phyloP scores from a whole-genome alignment of 1,140 invertebrate genomes.

The Trichonephila inaurata region DNA sequence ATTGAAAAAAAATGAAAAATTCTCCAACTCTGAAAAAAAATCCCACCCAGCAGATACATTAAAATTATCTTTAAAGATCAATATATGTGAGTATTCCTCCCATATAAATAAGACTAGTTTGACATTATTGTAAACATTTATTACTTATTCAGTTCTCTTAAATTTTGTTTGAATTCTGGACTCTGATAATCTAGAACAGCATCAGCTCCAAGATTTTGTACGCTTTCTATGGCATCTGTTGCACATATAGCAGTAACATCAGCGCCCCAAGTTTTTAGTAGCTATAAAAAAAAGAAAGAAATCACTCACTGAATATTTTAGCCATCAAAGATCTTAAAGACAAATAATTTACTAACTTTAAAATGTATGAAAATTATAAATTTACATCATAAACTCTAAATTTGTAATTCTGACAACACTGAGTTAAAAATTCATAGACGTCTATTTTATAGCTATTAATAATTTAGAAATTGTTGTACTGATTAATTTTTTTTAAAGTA shows the following conservation, averaged over 20 bases:
- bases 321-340: too few relatives aligned
- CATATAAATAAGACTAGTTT: too few relatives aligned
- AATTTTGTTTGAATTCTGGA: constrained; percentile 65
- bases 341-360: too few relatives aligned
- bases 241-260: constrained; percentile 89
- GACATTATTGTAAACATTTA: neutral
- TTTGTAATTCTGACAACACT: too few relatives aligned
- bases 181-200: constrained; percentile 90
- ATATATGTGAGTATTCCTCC: too few relatives aligned
- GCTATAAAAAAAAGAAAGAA: constrained; percentile 77
- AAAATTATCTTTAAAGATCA: neutral
- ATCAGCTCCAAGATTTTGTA: constrained; percentile 87
- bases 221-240: constrained; percentile 86
- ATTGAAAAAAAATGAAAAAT: neutral
- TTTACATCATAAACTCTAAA: too few relatives aligned
- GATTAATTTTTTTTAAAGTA: too few relatives aligned
- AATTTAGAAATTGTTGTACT: too few relatives aligned
- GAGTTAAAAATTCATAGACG: too few relatives aligned
- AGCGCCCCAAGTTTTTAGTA: constrained; percentile 89
- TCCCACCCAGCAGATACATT: neutral
- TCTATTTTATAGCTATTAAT: too few relatives aligned
- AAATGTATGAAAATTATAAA: too few relatives aligned
- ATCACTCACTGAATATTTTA: too few relatives aligned
- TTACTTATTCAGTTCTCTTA: constrained; percentile 63
- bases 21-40: neutral